Conservation (phyloP, 2,888 invertebrate genomes). For the Campopleginae sp. region DNA sequence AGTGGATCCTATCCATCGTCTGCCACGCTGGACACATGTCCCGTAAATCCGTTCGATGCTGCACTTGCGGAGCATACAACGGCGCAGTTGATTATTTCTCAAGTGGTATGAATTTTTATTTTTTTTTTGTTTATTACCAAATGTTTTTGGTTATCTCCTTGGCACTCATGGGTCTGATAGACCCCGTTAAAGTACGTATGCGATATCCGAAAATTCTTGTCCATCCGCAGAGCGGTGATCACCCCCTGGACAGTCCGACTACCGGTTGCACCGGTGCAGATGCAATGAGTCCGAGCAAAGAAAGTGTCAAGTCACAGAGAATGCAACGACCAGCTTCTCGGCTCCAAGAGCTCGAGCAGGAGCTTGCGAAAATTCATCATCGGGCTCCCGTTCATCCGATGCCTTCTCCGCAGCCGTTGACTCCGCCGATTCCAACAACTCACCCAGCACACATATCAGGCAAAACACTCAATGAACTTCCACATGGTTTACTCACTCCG, state of each 20-base stretch:
- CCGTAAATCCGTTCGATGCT: slow-evolving; percentile 49
- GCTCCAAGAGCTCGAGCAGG: slow-evolving; percentile 82
- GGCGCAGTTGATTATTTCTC: slow-evolving; percentile 70
- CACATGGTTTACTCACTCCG: slow-evolving; percentile 73
- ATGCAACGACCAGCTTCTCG: slow-evolving; percentile 80
- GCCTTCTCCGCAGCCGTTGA: slow-evolving; percentile 78
- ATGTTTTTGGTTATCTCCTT: too few species aligned
- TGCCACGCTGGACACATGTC: slow-evolving; percentile 32
- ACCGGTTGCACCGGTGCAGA: slow-evolving; percentile 74
- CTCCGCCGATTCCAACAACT: slow-evolving; percentile 76
- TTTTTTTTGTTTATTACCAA: neutral
- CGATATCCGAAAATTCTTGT: neutral
- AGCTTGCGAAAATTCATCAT: slow-evolving; percentile 84
- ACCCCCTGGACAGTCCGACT: slow-evolving; percentile 78
- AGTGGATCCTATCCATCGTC: slow-evolving; percentile 71
- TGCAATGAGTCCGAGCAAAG: slow-evolving; percentile 80
- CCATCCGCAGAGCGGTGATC: slow-evolving; percentile 70
- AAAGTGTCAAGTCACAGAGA: slow-evolving; percentile 76
- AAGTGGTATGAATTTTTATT: slow-evolving; percentile 72
- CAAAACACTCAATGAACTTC: slow-evolving; percentile 65
- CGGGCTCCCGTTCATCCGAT: slow-evolving; percentile 75
- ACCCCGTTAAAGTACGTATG: too few species aligned
- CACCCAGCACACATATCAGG: slow-evolving; percentile 67
- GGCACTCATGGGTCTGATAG: too few species aligned
- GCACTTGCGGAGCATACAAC: slow-evolving; percentile 63